Evolutionary conservation across 1,140 invertebrate genomes (phyloP), one percentile per base, ranked within the genome.

Genomic region (Cephus cinctus): DNA sequence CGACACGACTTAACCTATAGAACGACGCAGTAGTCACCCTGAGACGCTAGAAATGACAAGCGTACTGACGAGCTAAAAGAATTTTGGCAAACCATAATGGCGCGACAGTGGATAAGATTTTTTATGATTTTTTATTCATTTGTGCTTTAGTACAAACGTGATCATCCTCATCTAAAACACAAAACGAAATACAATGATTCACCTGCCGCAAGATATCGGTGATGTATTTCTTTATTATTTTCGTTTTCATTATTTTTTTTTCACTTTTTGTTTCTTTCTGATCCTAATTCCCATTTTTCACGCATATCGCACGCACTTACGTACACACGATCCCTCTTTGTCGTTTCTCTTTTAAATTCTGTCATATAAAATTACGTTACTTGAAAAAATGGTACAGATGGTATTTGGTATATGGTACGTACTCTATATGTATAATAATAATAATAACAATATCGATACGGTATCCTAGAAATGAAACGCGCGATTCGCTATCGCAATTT

Each of bases 101-200:
- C 25, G n/a, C 25, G 25, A 27, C 6, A 27, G 6, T 8, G 6
- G 25, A 27, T 6, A 27, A 27, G 6, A 27, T 27, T 27, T 27
- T 6, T n/a, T 45, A 51, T 34, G 54, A 54, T 61, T 21, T 27
- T 56, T 56, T 62, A 56, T 62, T 59, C 43, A 53, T 52, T 58
- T 56, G 27, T 59, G 53, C 47, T 57, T 53, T 55, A 51, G 47
- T 55, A 57, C 40, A 55, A 56, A 46, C 54, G 53, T 56, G 46
- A 44, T n/a, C n/a, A n/a, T 27, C 25, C 25, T 27, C 25, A 27
- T 27, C 25, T 27, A 27, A 59, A 62, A 61, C 47, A 54, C 50
- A 38, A 57, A 52, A 35, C 50, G 53, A 41, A 30, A 31, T 50
- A 36, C 45, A 46, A 52, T 41, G 45, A 27, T 11, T 43, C 44